Evolutionary conservation across 2,797 vertebrate species (phyloP), one percentile per base, ranked within the genome.

Genomic region (Paramormyrops hopkinsi): DNA sequence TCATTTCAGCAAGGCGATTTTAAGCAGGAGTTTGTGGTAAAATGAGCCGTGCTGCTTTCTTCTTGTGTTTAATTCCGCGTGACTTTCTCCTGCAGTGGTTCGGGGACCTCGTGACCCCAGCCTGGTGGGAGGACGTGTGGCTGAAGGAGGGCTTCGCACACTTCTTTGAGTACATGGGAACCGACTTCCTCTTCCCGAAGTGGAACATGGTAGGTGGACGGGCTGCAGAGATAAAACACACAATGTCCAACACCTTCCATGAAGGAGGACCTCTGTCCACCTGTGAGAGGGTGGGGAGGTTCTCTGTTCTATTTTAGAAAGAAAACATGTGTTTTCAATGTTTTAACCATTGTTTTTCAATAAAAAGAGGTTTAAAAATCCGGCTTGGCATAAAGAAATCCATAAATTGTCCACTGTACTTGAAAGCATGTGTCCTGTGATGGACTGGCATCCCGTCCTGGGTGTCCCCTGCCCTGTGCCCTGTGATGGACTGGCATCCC

Each of bases 61-160:
- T 7, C 0, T 33, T 33, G 59, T 29, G 22, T 41, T 37, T 76
- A 37, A 76, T 41, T 17, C 73, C 6, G 33, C 14, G 0, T 41
- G 48, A 7, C 22, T 56, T 51, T 83, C 33, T 62, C 22, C 44
- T 11, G 48, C 92, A 99, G 98, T 99, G 98, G 98, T 99, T 99
- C 90, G 98, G 98, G 59, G 98, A 99, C 89, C 97, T 99, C 46
- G 98, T 99, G 92, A 99, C 98, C 19, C 98, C 98, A 0, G 97
- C 97, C 33, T 99, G 98, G 98, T 99, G 98, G 98, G 98, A 99
- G 93, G 98, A 99, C 50, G 98, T 99, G 48, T 99, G 98, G 98
- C 88, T 99, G 33, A 99, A 99, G 90, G 98, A 99, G 95, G 98
- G 98, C 1, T 99, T 99, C 88, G 98, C 98, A 93, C 98, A 99